These are phyloP conservation scores for Myotis pilosus DNA, from an alignment of 2,797 vertebrate genomes.

Conservation along the genomic window DNA sequence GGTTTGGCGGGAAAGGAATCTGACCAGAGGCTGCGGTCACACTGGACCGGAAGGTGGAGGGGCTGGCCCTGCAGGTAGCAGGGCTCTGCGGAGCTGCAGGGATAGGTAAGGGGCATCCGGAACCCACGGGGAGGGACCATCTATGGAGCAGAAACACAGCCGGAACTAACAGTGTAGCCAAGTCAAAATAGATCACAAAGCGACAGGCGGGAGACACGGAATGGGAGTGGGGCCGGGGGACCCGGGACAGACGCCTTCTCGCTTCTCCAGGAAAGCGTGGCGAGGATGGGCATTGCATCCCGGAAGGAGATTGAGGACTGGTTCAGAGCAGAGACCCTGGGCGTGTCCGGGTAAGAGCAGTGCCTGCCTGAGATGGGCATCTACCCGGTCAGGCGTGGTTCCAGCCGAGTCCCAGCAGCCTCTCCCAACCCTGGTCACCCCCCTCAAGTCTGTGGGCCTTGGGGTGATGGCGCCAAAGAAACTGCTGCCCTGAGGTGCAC, in stretches of 20 bases:
- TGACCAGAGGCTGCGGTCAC: not conserved
- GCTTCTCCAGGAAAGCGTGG: constrained; percentile 86
- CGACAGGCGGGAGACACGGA: not conserved
- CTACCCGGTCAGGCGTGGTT: not conserved
- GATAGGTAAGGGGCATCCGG: not conserved
- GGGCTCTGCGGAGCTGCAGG: fast-evolving
- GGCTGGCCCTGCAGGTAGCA: not conserved
- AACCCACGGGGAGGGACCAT: not conserved
- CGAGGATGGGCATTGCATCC: constrained; percentile 86
- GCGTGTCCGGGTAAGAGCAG: constrained; percentile 81
- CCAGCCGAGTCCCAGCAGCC: not conserved
- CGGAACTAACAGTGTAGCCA: not conserved
- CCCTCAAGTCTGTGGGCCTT: not conserved
- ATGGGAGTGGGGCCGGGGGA: not conserved
- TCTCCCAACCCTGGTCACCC: not conserved
- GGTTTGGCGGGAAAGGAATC: not conserved
- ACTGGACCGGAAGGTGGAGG: not conserved
- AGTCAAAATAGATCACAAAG: not conserved
- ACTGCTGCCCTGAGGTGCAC: not conserved
- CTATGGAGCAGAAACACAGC: not conserved
- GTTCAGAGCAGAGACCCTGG: constrained; percentile 90
- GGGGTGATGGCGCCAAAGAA: not conserved
- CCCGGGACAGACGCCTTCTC: not conserved
- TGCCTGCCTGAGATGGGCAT: fast-evolving
- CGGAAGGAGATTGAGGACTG: constrained; percentile 90